Percentiles rank a stretch among this genome's conserved stretches.
Evolutionary conservation across 2,113 vertebrate genomes (phyloP).

Genomic region (Bombycilla garrulus): DNA sequence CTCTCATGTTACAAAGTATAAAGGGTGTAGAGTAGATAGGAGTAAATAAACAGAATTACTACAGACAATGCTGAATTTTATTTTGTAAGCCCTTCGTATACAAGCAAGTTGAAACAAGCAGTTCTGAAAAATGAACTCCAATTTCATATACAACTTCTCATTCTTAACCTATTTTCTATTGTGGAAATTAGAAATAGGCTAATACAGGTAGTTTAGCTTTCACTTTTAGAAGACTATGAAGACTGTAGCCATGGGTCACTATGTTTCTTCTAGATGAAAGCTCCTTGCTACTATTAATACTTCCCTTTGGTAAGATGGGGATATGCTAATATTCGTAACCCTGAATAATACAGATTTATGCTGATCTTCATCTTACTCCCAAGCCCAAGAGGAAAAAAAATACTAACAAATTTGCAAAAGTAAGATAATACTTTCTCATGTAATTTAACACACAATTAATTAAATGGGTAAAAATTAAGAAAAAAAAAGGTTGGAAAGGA

Average conservation of each 20-base stretch:
- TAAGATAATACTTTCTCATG: neutral
- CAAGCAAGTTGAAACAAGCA: neutral
- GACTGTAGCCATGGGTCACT: neutral
- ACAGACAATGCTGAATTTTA: neutral
- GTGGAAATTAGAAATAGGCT: neutral
- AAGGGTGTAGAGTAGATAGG: neutral
- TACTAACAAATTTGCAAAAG: slow-evolving; percentile 31
- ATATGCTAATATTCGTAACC: neutral
- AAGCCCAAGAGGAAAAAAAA: slow-evolving; percentile 14
- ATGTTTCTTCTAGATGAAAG: neutral
- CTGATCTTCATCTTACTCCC: neutral
- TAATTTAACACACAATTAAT: slow-evolving; percentile 26
- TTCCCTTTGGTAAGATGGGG: neutral
- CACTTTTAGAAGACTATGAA: neutral
- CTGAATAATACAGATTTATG: neutral
- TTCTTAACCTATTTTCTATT: neutral
- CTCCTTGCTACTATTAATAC: neutral
- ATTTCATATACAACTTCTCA: neutral
- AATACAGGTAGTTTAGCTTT: neutral
- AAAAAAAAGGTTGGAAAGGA: slow-evolving; percentile 32
- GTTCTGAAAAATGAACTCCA: neutral
- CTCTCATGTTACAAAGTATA: neutral
- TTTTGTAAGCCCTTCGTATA: neutral
- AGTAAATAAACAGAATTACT: neutral
- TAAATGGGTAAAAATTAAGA: slow-evolving; percentile 8